These are phyloP conservation scores for Omphaloscelis lunosa DNA, from an alignment of 2,888 invertebrate species.

Conservation along the genomic window DNA sequence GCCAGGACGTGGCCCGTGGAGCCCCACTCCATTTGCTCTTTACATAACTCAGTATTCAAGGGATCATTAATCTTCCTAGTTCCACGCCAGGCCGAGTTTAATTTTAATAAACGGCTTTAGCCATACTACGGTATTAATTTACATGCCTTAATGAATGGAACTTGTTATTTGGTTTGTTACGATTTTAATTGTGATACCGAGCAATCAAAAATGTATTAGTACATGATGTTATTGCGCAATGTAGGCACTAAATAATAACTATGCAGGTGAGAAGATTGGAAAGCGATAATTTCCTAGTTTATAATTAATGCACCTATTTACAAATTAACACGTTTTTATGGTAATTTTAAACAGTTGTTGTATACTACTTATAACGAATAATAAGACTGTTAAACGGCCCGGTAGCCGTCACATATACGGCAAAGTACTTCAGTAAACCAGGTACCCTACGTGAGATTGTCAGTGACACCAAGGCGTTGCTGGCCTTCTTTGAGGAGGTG, in stretches of 20 bases:
- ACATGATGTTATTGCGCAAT: conserved; percentile 51
- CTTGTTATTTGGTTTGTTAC: conserved; percentile 75
- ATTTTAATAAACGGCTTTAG: conserved; percentile 90
- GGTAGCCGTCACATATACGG: too few relatives aligned
- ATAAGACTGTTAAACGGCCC: too few relatives aligned
- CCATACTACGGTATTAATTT: conserved; percentile 86
- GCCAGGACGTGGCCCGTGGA: conserved; percentile 86
- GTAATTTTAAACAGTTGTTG: conserved; percentile 9
- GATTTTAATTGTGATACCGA: conserved; percentile 74
- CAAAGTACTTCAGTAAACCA: too few relatives aligned
- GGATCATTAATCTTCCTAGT: conserved; percentile 90
- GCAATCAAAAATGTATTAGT: conserved; percentile 69
- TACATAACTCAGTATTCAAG: conserved; percentile 90
- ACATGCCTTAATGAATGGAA: conserved; percentile 83
- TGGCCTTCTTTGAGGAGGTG: too few relatives aligned
- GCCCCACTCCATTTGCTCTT: conserved; percentile 89
- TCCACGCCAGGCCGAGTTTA: conserved; percentile 88
- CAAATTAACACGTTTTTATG: conserved; percentile 7
- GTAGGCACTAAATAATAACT: conserved; percentile 39
- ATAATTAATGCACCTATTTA: neutral
- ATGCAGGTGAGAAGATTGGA: conserved; percentile 16
- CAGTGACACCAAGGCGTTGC: too few relatives aligned
- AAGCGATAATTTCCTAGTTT: conserved; percentile 18
- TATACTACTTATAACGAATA: neutral
- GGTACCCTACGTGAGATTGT: too few relatives aligned